These are phyloP conservation scores for Psittacula derbiana DNA, from an alignment of 2,797 vertebrate species.

Conservation along the genomic window DNA sequence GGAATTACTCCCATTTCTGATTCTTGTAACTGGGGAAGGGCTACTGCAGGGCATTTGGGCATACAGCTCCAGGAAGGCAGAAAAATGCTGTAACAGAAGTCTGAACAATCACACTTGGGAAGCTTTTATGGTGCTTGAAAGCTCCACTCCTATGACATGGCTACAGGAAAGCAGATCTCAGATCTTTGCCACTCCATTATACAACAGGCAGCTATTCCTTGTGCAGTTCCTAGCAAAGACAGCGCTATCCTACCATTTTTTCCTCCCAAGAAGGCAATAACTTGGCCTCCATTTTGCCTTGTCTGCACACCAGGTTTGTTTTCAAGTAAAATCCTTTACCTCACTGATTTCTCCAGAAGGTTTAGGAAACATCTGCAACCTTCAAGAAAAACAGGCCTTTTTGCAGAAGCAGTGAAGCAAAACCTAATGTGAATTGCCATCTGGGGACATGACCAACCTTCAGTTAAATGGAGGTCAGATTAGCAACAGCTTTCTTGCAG, in stretches of 20 bases:
- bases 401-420: conserved; percentile 39
- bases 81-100: neutral
- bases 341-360: neutral
- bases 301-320: neutral
- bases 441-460: conserved; percentile 17
- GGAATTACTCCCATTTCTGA: neutral
- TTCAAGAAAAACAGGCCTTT: conserved; percentile 15
- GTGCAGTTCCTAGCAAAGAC: neutral
- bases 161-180: neutral
- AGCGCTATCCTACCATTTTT: neutral
- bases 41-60: neutral
- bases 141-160: neutral
- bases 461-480: conserved; percentile 40
- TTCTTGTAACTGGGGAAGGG: neutral
- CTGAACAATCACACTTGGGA: neutral
- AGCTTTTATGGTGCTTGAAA: neutral
- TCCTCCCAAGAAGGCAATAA: neutral
- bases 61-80: neutral
- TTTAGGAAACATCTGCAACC: conserved; percentile 3
- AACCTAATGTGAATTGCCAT: conserved; percentile 22
- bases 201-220: neutral
- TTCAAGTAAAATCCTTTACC: conserved; percentile 24
- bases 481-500: conserved; percentile 13
- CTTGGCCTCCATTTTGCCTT: neutral
- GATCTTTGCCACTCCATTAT: neutral